Evolutionary conservation across 2,113 vertebrate genomes (phyloP).

Genomic region (Marmota monax): DNA sequence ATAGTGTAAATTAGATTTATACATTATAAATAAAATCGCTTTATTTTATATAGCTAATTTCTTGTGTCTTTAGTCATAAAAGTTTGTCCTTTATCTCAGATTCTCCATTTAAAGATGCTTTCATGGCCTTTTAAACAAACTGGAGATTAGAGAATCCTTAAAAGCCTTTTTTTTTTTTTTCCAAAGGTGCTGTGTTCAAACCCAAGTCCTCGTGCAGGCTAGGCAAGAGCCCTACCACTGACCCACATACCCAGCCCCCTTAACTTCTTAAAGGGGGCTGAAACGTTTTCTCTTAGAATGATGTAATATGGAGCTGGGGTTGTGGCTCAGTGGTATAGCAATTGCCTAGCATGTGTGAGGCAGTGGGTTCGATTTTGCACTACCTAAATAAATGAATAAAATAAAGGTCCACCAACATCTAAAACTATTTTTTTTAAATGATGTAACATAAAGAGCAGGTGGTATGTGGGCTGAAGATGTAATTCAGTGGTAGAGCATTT

Average conservation of each 20-base stretch:
- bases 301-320: neutral
- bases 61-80: neutral
- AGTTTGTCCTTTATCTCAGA: neutral
- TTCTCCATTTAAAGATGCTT: neutral
- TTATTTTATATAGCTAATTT: neutral
- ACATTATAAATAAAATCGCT: neutral
- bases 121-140: neutral
- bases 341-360: too few relatives aligned
- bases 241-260: neutral
- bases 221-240: neutral
- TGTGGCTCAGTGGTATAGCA: too few relatives aligned
- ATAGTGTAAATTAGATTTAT: constrained; percentile 20
- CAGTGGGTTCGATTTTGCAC: too few relatives aligned
- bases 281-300: constrained; percentile 2
- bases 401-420: too few relatives aligned
- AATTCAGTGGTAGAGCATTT: neutral
- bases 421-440: too few relatives aligned
- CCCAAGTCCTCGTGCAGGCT: neutral
- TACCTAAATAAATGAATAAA: too few relatives aligned
- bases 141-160: neutral
- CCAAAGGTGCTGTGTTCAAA: neutral
- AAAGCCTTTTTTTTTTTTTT: neutral
- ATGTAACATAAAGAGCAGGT: neutral
- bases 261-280: constrained; percentile 23
- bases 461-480: neutral